These are phyloP conservation scores for Crambe crambe DNA, from an alignment of 37 sponge, comb jelly and placozoan species.

Conservation along the genomic window DNA sequence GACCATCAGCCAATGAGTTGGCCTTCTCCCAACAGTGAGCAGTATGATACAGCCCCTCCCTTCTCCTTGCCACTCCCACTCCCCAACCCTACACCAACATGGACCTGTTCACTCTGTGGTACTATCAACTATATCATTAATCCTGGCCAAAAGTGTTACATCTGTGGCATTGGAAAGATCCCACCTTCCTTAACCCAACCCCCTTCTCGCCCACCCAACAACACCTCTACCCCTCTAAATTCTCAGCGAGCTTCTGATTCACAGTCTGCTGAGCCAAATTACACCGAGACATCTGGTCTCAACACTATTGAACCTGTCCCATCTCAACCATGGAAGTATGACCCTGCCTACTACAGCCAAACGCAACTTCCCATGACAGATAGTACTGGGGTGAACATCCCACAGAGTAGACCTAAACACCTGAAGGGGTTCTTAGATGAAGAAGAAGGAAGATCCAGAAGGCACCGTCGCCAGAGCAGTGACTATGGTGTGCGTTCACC, in stretches of 20 bases:
- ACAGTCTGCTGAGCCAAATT: not conserved
- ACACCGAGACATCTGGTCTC: not conserved
- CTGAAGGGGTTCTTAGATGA: not conserved
- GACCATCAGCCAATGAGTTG: not conserved
- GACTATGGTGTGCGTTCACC: not conserved
- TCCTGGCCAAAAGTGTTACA: constrained; percentile 8
- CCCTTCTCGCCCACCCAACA: not conserved
- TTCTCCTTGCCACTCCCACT: not conserved
- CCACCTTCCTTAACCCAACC: not conserved
- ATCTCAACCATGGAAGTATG: not conserved
- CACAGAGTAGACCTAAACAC: not conserved
- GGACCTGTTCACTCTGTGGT: constrained; percentile 38
- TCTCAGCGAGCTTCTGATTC: not conserved
- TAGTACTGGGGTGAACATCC: not conserved
- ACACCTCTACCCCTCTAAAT: not conserved
- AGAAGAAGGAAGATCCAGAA: no score
- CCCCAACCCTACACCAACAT: not conserved
- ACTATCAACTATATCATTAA: constrained; percentile 3
- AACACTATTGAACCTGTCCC: not conserved
- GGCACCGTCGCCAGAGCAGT: not conserved
- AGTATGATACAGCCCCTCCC: not conserved
- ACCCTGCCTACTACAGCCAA: not conserved
- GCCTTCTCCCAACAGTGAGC: not conserved
- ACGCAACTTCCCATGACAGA: not conserved
- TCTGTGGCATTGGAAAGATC: constrained; percentile 31